phyloP scores from a whole-genome alignment of 2,888 invertebrate genomes.

The Pyrrhia umbra region DNA sequence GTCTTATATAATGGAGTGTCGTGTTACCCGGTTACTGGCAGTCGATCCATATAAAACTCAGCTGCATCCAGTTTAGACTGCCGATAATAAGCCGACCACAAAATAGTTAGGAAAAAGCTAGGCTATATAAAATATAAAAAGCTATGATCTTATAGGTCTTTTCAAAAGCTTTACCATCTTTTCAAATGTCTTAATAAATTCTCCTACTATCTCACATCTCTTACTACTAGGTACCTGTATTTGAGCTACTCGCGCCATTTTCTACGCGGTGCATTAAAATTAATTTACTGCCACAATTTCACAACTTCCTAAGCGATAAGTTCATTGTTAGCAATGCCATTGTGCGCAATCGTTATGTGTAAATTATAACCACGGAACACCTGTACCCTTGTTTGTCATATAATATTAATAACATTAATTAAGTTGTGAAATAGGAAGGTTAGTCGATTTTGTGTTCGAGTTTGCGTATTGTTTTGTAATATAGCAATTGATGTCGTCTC shows the following conservation, averaged over 20 bases:
- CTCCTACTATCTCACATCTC: not conserved
- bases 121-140: no score
- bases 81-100: no score
- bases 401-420: conserved; percentile 57
- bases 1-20: no score
- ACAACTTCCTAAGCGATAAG: conserved; percentile 58
- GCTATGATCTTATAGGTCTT: no score
- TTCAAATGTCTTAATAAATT: not conserved
- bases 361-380: conserved; percentile 54
- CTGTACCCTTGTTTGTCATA: conserved; percentile 57
- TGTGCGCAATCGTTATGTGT: conserved; percentile 41
- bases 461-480: conserved; percentile 1
- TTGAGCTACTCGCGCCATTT: conserved; percentile 23
- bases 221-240: conserved; percentile 10
- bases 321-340: conserved; percentile 49
- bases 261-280: conserved; percentile 54
- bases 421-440: conserved; percentile 46
- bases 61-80: no score
- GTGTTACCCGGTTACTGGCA: no score
- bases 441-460: conserved; percentile 13
- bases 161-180: not conserved
- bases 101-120: no score
- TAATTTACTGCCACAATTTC: conserved; percentile 56
- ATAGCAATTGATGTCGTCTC: no score
- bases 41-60: no score